Base-by-base conservation (phyloP, 37 sponge, comb jelly and placozoan species). In the Mnemiopsis leidyi region DNA sequence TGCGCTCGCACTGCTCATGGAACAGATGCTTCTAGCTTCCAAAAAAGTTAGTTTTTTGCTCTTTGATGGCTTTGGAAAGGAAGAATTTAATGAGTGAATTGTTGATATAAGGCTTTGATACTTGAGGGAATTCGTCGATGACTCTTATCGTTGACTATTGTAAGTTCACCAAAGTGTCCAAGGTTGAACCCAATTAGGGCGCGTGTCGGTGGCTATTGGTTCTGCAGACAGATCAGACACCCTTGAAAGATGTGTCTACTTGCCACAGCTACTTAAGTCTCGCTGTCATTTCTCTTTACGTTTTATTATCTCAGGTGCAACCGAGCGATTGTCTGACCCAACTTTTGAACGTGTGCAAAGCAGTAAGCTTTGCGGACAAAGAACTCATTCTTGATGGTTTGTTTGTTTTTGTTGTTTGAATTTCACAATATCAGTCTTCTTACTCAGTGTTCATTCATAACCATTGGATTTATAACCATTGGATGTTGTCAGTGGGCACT, bases 271-370 rank as follows among this genome's bases (percentile, higher is more conserved):
- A 48, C 61, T 48, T 48, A 48, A 48, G 61, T 48, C 61, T 48
- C 5, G 61, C 13, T 48, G 61, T 13, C 13, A 48, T 13, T 48
- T 48, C 61, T 48, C 61, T 5, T 13, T 48, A 48, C 13, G 13
- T 13, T 48, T 13, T 48, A 18, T 48, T 48, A 13, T 48, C 61
- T 13, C 61, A 85, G 90, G 90, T 85, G 1, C 90, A 85, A 3
- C 90, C 90, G 23, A 85, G 90, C 36, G 61, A 85, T 26, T 85
- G 90, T 85, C 36, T 85, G 48, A 85, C 90, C 23, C 90, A 85
- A 40, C 90, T 85, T 39, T 37, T 85, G 16, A 40, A 40, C 90
- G 90, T 85, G 13, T 85, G 90, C 29, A 85, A 40, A 26, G 61
- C 90, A 36, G 90, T 77, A 33, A 77, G 79, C 33, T 77, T 85